Conservation (phyloP, 64 coral and sea anemone genomes). For the Porites australiensis region DNA sequence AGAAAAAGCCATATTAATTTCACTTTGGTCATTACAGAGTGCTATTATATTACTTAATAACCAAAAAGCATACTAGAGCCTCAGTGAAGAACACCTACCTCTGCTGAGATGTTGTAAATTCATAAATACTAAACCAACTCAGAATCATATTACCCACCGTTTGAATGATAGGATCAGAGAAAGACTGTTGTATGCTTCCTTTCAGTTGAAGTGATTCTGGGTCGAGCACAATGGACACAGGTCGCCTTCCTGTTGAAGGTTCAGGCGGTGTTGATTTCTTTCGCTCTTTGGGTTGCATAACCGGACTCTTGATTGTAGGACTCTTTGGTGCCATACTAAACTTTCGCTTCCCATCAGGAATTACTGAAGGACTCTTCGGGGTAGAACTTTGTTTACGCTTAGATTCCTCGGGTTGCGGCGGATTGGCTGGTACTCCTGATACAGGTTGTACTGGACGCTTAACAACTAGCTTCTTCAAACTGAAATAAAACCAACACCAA, state of each 20-base stretch:
- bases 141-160: background rate
- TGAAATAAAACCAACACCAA: constrained; percentile 20
- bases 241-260: constrained; percentile 2
- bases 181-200: background rate
- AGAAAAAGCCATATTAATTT: no score
- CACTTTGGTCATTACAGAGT: no score
- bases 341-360: background rate
- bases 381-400: constrained; percentile 37
- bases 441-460: constrained; percentile 98
- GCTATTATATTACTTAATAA: no score
- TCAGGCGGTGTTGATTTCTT: constrained; percentile 10
- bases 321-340: constrained; percentile 2
- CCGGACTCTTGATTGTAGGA: background rate
- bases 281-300: background rate
- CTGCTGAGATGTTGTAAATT: no score
- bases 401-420: constrained; percentile 69
- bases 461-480: constrained; percentile 91
- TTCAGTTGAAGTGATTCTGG: constrained; percentile 1
- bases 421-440: constrained; percentile 56
- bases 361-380: constrained; percentile 30
- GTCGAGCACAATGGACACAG: constrained; percentile 36
- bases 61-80: no score
- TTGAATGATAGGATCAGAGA: constrained; percentile 38
- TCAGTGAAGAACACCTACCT: no score
- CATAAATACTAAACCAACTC: no score